phyloP scores from a whole-genome alignment of 2,113 vertebrate species.

The Sisor rabdophorus region DNA sequence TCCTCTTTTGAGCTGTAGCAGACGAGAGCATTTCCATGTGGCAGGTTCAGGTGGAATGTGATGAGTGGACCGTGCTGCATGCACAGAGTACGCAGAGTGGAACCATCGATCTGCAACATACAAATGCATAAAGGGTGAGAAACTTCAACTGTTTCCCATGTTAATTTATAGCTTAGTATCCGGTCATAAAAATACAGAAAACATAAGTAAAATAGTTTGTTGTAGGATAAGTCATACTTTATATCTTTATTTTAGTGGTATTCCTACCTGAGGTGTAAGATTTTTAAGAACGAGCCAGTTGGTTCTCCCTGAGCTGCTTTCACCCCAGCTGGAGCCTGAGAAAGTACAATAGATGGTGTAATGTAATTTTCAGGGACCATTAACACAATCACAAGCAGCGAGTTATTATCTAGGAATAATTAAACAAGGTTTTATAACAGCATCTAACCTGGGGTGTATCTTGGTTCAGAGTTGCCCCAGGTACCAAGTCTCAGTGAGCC shows the following conservation, averaged over 20 bases:
- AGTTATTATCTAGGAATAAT: no score
- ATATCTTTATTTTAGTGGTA: neutral
- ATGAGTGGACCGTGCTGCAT: constrained; percentile 99
- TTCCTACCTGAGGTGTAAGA: constrained; percentile 95
- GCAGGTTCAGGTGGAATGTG: constrained; percentile 99
- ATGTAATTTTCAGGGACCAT: neutral
- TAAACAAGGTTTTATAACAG: neutral
- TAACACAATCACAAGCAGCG: neutral
- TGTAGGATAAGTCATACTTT: neutral
- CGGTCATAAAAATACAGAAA: no score
- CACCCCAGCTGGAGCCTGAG: constrained; percentile 92
- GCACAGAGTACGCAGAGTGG: constrained; percentile 97
- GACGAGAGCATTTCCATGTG: constrained; percentile 93
- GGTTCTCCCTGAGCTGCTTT: constrained; percentile 98
- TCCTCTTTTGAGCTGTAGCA: constrained; percentile 99
- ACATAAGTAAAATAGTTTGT: no score
- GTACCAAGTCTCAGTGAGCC: constrained; percentile 82
- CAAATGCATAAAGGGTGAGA: no score
- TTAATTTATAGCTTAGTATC: no score
- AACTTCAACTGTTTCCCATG: no score
- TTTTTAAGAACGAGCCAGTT: constrained; percentile 99
- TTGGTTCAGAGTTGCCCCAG: constrained; percentile 88
- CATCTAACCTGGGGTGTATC: constrained; percentile 91
- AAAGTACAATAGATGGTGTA: neutral
- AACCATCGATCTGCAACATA: constrained; percentile 88